Evolutionary conservation across 2,888 invertebrate species (phyloP), one percentile per base, ranked within the genome.

Genomic region (Balanococcus diminutus): DNA sequence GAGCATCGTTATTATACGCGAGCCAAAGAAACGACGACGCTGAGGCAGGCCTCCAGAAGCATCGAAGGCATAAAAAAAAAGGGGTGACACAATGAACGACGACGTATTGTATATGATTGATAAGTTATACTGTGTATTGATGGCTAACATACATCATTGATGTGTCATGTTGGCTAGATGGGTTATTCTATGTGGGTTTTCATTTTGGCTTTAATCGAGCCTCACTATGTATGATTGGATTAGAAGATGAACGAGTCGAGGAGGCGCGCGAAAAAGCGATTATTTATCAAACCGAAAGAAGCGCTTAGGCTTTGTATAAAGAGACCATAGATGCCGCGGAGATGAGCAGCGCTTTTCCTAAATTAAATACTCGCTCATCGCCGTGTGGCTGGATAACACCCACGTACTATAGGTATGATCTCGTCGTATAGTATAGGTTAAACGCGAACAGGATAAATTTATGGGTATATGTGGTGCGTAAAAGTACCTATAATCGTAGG

Each of bases 71-170:
- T 56, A 56, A 2, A 28, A 84, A 32, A 31, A 51, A 85, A 75
- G 31, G 85, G 85, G 85, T 75, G 85, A 85, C 85, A 85, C 61
- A 36, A 61, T 61, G 56, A 61, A 61, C 51, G 56, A 83, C 75
- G 75, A 84, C 84, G 85, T 85, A 79, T 85, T 85, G 75, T 79
- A 28, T 84, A 85, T 85, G 85, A 85, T 85, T 85, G 85, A 85
- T 85, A 85, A 85, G 85, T 85, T 85, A 79, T 79, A 67, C 28
- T 67, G 28, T 67, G 67, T 67, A 85, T 85, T 79, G 85, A 85
- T 85, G 72, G 85, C 85, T 85, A 85, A 85, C 85, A 85, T 85
- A 85, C 85, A 85, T 85, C 85, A 85, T 72, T 46, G 46, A 32
- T 22, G 85, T 85, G 85, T 85, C 85, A 85, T 85, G 75, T 79